phyloP scores from a whole-genome alignment of 2,113 vertebrate species.

The Marmota monax region DNA sequence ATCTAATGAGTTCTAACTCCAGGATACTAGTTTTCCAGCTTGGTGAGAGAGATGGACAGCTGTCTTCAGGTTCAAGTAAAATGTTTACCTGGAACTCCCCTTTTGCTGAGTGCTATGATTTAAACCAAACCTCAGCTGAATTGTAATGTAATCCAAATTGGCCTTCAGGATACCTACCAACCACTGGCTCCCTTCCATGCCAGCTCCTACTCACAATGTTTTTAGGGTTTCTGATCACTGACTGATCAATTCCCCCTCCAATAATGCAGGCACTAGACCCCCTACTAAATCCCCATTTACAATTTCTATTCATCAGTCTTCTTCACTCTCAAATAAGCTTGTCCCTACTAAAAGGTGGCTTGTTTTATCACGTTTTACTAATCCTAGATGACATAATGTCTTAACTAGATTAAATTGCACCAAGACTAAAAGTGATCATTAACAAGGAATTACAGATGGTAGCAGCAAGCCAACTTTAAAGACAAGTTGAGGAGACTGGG shows the following conservation, averaged over 20 bases:
- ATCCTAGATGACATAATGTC: conserved; percentile 25
- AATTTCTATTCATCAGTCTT: neutral
- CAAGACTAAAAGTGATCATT: conserved; percentile 3
- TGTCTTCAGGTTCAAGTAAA: neutral
- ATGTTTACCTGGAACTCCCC: neutral
- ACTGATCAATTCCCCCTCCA: neutral
- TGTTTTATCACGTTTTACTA: neutral
- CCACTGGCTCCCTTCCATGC: neutral
- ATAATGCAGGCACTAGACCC: neutral
- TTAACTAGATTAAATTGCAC: conserved; percentile 41
- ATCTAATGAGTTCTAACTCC: neutral
- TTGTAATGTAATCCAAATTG: neutral
- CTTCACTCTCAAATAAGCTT: conserved; percentile 15
- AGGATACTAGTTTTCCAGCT: neutral
- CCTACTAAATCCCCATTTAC: neutral
- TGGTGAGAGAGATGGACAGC: neutral
- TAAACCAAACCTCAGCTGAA: neutral
- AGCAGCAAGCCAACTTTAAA: neutral
- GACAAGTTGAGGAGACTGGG: neutral
- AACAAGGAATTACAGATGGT: neutral
- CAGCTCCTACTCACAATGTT: neutral
- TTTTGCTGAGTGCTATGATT: neutral
- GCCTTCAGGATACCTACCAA: neutral
- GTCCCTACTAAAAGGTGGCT: neutral
- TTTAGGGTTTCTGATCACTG: neutral